These are phyloP conservation scores for Pararge aegeria DNA, from an alignment of 1,140 invertebrate species.

Conservation along the genomic window DNA sequence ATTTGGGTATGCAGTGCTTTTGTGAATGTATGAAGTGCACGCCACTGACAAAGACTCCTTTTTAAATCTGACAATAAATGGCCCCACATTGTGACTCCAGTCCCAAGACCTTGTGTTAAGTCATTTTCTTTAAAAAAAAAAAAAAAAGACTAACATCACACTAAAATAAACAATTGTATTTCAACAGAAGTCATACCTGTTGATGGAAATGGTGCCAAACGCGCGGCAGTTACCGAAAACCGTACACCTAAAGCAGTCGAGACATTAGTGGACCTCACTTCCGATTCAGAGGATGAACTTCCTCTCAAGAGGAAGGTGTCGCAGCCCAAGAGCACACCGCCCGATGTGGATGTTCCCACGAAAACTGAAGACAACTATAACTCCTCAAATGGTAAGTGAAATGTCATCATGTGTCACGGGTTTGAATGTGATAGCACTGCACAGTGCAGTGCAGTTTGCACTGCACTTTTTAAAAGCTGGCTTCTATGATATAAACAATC, in stretches of 20 bases:
- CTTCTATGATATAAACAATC: too few species aligned
- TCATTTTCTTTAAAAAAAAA: too few species aligned
- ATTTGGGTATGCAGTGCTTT: too few species aligned
- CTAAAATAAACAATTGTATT: neutral
- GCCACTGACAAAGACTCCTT: too few species aligned
- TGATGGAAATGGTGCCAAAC: slow-evolving; percentile 57
- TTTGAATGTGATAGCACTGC: too few species aligned
- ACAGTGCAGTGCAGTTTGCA: too few species aligned
- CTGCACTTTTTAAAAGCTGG: too few species aligned
- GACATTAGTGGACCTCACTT: slow-evolving; percentile 71
- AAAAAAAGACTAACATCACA: too few species aligned
- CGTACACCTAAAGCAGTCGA: slow-evolving; percentile 54
- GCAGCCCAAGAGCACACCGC: slow-evolving; percentile 49
- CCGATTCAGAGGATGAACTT: slow-evolving; percentile 74
- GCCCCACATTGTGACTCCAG: too few species aligned
- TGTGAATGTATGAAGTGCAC: too few species aligned
- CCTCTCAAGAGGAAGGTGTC: slow-evolving; percentile 71
- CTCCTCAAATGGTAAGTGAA: slow-evolving; percentile 48
- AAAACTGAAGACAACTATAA: slow-evolving; percentile 56
- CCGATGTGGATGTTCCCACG: slow-evolving; percentile 31
- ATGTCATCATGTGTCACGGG: neutral
- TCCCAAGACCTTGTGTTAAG: too few species aligned
- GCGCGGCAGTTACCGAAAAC: slow-evolving; percentile 55
- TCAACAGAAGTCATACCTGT: slow-evolving; percentile 71
- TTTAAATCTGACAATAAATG: too few species aligned